Evolutionary conservation across 2,888 invertebrate species (phyloP).

Genomic region (Coelinius sp.): DNA sequence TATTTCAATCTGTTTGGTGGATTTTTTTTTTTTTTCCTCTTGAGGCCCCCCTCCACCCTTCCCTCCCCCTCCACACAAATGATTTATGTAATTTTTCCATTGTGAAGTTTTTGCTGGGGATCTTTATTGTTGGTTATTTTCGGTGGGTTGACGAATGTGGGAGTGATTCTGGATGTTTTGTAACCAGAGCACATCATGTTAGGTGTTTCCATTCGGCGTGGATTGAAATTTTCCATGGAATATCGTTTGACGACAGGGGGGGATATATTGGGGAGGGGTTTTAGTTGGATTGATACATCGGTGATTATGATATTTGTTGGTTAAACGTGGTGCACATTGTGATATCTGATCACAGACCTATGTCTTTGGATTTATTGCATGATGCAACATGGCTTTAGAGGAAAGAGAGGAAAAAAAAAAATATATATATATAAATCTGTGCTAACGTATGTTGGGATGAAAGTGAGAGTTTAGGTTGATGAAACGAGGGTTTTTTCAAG

Average conservation of each 20-base stretch:
- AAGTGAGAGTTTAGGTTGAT: constrained; percentile 19
- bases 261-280: neutral
- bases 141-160: constrained; percentile 18
- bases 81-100: constrained; percentile 11
- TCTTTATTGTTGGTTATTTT: constrained; percentile 25
- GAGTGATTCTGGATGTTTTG: constrained; percentile 16
- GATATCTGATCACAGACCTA: constrained; percentile 13
- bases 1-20: neutral
- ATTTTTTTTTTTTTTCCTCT: neutral
- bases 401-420: neutral
- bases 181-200: constrained; percentile 15
- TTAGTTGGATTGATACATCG: neutral
- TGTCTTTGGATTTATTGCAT: constrained; percentile 22
- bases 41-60: neutral
- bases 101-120: constrained; percentile 4
- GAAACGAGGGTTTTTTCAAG: neutral
- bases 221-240: no score
- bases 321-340: constrained; percentile 22
- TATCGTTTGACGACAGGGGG: neutral
- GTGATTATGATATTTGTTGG: neutral
- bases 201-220: no score
- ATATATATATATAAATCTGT: neutral
- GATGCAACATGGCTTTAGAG: constrained; percentile 37
- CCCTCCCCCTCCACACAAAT: neutral
- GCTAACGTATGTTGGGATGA: constrained; percentile 20